Base-by-base conservation (phyloP, 2,888 invertebrate genomes). In the Hirtodrosophila histrioides region DNA sequence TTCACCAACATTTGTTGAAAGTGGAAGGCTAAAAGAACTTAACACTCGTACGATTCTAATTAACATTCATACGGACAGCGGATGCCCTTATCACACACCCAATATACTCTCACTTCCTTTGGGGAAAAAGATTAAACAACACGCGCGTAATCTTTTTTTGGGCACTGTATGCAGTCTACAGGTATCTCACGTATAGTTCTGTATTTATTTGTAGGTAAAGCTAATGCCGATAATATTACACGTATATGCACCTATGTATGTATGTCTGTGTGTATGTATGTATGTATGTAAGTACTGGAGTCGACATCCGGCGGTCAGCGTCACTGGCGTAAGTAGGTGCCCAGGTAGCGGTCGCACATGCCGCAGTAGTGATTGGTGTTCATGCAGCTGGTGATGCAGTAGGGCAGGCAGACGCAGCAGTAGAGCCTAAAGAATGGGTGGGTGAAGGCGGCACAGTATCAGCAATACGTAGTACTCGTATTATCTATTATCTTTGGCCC, bases 341-440 rank as follows among this genome's bases (percentile, higher is more conserved):
- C 89, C 74, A 90, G 63, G 69, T 90, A 90, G 37, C 57, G 79
- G 46, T 90, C 86, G 41, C 89, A 90, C 82, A 90, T 85, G 79
- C 90, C 90, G 46, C 89, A 90, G 76, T 89, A 88, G 57, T 90
- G 90, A 57, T 76, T 82, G 29, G 84, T 74, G 50, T 77, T 82
- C 89, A 89, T 88, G 82, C 89, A 90, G 69, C 88, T 90, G 60
- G 71, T 56, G 56, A 90, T 88, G 69, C 83, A 89, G 55, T 90
- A 90, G 11, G 90, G 89, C 74, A 90, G 58, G 56, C 89, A 90
- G 29, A 90, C 65, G 37, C 80, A 90, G 64, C 90, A 90, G 49
- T 89, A 90, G 31, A 89, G 73, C 67, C 89, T 90, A 65, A 6
- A 45, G 6, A 50, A 2, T 8, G 37, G 17, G 17, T 40, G 8